Percentiles rank a stretch among this genome's conserved stretches.
Conservation (phyloP, 2,113 vertebrate species). For the Lucifuga dentata region DNA sequence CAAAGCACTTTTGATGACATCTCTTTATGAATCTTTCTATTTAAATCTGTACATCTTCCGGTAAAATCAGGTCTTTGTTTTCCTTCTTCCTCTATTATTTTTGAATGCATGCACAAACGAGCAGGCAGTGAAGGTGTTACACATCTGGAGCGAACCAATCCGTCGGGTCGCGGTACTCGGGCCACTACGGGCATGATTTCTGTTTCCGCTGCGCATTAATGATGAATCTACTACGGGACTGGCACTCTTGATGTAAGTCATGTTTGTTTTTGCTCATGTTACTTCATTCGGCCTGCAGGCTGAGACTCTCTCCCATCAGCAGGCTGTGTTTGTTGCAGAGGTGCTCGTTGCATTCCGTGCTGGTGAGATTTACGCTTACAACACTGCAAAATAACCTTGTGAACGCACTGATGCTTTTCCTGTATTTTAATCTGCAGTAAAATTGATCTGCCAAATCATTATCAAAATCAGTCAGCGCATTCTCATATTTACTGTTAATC, state of each 20-base stretch:
- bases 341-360: conserved; percentile 23
- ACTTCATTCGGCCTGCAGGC: conserved; percentile 49
- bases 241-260: conserved; percentile 81
- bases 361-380: conserved; percentile 9
- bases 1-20: conserved; percentile 49
- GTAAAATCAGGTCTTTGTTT: not conserved
- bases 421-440: not conserved
- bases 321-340: conserved; percentile 12
- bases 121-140: conserved; percentile 53
- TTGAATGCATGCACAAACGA: conserved; percentile 27
- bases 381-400: not conserved
- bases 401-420: not conserved
- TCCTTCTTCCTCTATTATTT: not conserved
- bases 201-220: conserved; percentile 42
- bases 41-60: not conserved
- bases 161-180: conserved; percentile 48
- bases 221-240: conserved; percentile 73
- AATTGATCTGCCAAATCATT: not conserved
- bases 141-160: conserved; percentile 75
- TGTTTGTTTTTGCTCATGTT: conserved; percentile 15
- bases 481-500: not conserved
- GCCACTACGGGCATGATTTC: conserved; percentile 56
- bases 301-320: conserved; percentile 41
- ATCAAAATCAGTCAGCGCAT: not conserved
- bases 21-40: conserved; percentile 16